These are phyloP conservation scores for Eledone cirrhosa DNA, from an alignment of 2,888 invertebrate species.

Conservation along the genomic window DNA sequence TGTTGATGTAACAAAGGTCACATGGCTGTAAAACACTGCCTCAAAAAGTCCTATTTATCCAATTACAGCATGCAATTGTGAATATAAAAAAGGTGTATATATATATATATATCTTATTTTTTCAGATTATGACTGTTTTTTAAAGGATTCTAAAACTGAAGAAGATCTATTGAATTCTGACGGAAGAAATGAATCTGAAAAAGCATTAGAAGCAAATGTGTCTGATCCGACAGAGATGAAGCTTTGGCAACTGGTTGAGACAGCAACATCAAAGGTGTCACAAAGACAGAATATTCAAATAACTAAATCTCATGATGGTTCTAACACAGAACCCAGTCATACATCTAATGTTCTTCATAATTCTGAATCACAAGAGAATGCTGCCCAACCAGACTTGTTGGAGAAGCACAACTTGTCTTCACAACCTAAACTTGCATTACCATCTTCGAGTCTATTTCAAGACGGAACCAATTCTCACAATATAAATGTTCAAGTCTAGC, in stretches of 20 bases:
- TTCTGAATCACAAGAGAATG: not conserved
- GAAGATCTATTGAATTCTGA: not conserved
- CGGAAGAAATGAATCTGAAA: not conserved
- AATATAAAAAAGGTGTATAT: no score
- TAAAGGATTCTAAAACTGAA: not conserved
- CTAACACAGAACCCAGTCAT: not conserved
- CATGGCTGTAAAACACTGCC: no score
- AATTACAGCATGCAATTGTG: no score
- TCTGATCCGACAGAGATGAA: slow-evolving; percentile 10
- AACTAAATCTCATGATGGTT: not conserved
- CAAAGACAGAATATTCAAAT: not conserved
- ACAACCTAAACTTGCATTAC: slow-evolving; percentile 1
- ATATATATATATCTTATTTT: no score
- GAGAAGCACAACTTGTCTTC: not conserved
- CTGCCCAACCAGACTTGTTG: slow-evolving; percentile 6
- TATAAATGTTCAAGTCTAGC: slow-evolving; percentile 14
- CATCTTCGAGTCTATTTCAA: slow-evolving; percentile 3
- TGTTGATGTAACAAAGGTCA: no score
- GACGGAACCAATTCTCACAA: not conserved
- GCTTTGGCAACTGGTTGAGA: slow-evolving; percentile 8
- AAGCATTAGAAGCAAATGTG: not conserved
- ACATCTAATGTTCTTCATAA: not conserved
- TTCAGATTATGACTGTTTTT: no score
- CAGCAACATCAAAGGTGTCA: not conserved
- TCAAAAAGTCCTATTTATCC: no score